Percentiles rank a stretch among this genome's conserved stretches.
Evolutionary conservation across 2,113 vertebrate species (phyloP).

Genomic region (Cranoglanis bouderius): DNA sequence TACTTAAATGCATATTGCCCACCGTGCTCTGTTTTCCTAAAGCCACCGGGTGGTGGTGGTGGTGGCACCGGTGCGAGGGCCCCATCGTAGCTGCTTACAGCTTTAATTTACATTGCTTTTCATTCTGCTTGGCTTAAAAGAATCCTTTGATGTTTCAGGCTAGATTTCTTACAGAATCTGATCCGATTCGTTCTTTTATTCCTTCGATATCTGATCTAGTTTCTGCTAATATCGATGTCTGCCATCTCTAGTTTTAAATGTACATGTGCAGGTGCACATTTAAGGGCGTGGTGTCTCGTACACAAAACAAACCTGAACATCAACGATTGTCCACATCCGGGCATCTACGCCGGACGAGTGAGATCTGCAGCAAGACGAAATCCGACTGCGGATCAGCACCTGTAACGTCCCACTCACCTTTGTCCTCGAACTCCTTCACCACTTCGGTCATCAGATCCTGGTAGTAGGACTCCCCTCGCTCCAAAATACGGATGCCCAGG

Average conservation of each 20-base stretch:
- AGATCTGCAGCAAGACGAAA: not conserved
- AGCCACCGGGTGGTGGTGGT: too few relatives aligned
- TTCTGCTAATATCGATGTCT: not conserved
- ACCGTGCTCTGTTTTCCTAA: too few relatives aligned
- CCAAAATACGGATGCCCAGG: constrained; percentile 81
- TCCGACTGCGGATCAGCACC: too few relatives aligned
- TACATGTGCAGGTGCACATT: not conserved
- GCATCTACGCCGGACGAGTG: not conserved
- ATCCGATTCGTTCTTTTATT: not conserved
- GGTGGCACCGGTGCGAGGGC: too few relatives aligned
- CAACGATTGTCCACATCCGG: not conserved
- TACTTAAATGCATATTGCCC: too few relatives aligned
- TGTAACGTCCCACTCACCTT: constrained; percentile 66
- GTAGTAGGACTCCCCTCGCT: constrained; percentile 94
- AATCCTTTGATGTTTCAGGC: not conserved
- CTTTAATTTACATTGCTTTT: not conserved
- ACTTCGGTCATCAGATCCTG: constrained; percentile 85
- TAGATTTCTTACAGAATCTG: too few relatives aligned
- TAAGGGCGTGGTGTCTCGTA: not conserved
- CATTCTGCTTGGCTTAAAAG: not conserved
- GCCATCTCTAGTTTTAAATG: not conserved
- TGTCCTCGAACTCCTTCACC: constrained; percentile 86
- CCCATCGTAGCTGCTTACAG: too few relatives aligned
- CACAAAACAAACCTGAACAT: not conserved
- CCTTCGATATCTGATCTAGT: not conserved